Conservation (phyloP, 2,888 invertebrate species). For the Euspilapteryx auroguttella region DNA sequence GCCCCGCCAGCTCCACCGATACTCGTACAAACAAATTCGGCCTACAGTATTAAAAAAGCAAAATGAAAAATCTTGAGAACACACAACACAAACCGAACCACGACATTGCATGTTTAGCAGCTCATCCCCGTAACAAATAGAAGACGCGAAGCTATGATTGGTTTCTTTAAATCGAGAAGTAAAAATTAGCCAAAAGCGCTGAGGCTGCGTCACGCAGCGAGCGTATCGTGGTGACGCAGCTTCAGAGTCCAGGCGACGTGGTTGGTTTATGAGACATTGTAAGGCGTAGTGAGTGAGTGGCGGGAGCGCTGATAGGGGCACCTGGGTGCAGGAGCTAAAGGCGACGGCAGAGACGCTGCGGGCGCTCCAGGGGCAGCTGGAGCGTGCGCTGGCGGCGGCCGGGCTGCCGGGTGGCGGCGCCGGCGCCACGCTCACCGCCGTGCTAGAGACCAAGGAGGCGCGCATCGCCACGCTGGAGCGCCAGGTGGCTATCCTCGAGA, state of each 20-base stretch:
- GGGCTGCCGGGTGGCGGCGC: conserved; percentile 59
- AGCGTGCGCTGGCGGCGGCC: conserved; percentile 69
- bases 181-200: too few relatives aligned
- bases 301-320: too few relatives aligned
- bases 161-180: too few relatives aligned
- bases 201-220: conserved; percentile 4
- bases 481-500: conserved; percentile 78
- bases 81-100: conserved; percentile 40
- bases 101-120: conserved; percentile 59
- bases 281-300: too few relatives aligned
- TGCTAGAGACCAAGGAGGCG: conserved; percentile 84
- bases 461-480: conserved; percentile 86
- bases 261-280: too few relatives aligned
- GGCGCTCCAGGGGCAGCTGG: conserved; percentile 79
- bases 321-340: conserved; percentile 86
- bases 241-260: too few relatives aligned
- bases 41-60: conserved; percentile 10
- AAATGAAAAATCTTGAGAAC: conserved; percentile 11
- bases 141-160: not conserved
- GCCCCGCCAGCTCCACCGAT: conserved; percentile 25
- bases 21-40: conserved; percentile 20
- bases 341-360: conserved; percentile 83
- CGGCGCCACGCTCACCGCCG: conserved; percentile 73
- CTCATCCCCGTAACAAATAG: conserved; percentile 50
- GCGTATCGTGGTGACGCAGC: conserved; percentile 18